phyloP scores from a whole-genome alignment of 2,888 invertebrate species.

The Calameuta pallipes region DNA sequence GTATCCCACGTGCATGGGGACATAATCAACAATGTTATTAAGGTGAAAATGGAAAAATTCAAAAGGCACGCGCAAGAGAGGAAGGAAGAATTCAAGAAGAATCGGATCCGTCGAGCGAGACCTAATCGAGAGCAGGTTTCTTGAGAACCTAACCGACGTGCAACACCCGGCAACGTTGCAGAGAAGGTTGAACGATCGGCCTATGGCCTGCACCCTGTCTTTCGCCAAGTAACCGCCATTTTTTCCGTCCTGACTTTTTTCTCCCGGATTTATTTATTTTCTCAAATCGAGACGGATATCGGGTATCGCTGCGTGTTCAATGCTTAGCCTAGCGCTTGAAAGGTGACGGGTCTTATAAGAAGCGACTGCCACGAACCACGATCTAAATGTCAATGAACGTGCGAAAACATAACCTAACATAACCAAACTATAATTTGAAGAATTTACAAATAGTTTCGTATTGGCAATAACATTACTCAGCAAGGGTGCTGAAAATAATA shows the following conservation, averaged over 20 bases:
- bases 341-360: slow-evolving; percentile 13
- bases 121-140: not conserved
- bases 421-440: not conserved
- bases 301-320: slow-evolving; percentile 17
- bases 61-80: not conserved
- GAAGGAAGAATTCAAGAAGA: not conserved
- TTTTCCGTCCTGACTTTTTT: not conserved
- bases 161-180: slow-evolving; percentile 14
- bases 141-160: slow-evolving; percentile 9
- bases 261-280: slow-evolving; percentile 14
- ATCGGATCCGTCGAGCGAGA: not conserved
- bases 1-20: not conserved
- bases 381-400: not conserved
- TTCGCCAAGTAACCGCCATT: slow-evolving; percentile 3
- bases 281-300: slow-evolving; percentile 21
- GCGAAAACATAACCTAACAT: not conserved
- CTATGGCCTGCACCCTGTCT: slow-evolving; percentile 10
- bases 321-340: slow-evolving; percentile 16
- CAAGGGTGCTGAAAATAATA: not conserved
- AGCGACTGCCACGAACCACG: slow-evolving; percentile 1
- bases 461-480: not conserved
- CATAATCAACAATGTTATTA: not conserved
- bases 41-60: not conserved
- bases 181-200: slow-evolving; percentile 20
- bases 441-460: not conserved